Base-by-base conservation (phyloP, 1,140 invertebrate species). In the Pissodes strobi region DNA sequence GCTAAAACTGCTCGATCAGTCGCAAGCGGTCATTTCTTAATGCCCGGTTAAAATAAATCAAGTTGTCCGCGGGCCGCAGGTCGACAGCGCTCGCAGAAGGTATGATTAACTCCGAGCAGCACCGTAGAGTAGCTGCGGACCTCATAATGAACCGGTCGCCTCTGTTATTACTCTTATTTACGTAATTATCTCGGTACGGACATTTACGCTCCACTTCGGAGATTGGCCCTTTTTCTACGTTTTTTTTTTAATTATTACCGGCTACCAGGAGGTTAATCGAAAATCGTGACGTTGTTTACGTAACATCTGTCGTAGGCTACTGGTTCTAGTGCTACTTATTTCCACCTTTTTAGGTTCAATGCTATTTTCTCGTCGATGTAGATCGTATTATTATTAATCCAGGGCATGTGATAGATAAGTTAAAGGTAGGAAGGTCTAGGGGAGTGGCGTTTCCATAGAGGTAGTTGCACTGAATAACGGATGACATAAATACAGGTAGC, bases 101-200 rank as follows among this genome's bases (percentile, higher is more conserved):
- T 66, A 66, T 66, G 56, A 66, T 66, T 66, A 66, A 66, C 34
- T 43, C 41, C 19, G 17, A 48, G 23, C 53, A 49, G 38, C 60
- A 48, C 39, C 60, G 38, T 18, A 13, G 38, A 6, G 62, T 51
- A 64, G 52, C 53, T 41, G 43, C 34, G 45, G 41, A 57, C 41
- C 55, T 38, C 58, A 57, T 56, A 64, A 64, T 57, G 45, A 58
- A 58, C 55, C 55, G 37, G 38, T 41, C 30, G 30, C 52, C 52
- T 58, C 58, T 64, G 46, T 64, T 64, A 64, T 64, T 64, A 58
- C 53, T 63, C 60, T 63, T 64, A 64, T 64, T 64, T 64, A 57
- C 45, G 62, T 64, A 64, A 64, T 64, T 64, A 64, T 45, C 62
- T 64, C 45, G 15, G n/a, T 48, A 45, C 25, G 48, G 52, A 39